Conservation (phyloP, 2,113 vertebrate genomes). For the Lepisosteus oculatus region DNA sequence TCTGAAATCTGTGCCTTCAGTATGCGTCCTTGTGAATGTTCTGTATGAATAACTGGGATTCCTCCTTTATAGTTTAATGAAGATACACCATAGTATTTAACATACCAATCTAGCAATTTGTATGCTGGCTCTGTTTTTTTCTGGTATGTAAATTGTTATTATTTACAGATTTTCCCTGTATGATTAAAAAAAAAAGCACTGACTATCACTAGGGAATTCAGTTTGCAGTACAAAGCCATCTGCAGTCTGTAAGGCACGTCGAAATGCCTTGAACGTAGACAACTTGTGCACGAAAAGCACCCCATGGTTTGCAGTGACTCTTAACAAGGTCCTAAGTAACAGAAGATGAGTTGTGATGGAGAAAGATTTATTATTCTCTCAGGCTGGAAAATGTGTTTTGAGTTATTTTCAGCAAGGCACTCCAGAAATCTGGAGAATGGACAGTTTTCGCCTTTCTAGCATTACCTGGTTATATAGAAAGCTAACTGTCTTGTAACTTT, state of each 20-base stretch:
- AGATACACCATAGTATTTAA: conserved; percentile 61
- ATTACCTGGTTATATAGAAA: too few species aligned
- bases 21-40: conserved; percentile 19
- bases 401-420: conserved; percentile 32
- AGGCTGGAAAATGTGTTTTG: conserved; percentile 65
- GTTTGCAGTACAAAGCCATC: conserved; percentile 21
- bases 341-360: conserved; percentile 62
- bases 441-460: too few species aligned
- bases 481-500: too few species aligned
- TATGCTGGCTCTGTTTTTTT: conserved; percentile 49
- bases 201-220: conserved; percentile 51
- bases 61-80: conserved; percentile 68
- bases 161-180: conserved; percentile 62
- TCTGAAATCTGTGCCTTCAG: too few species aligned
- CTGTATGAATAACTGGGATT: conserved; percentile 54
- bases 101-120: conserved; percentile 57
- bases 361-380: conserved; percentile 20
- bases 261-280: conserved; percentile 31
- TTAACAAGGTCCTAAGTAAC: conserved; percentile 66
- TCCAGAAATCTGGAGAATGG: too few species aligned
- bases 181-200: conserved; percentile 53
- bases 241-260: conserved; percentile 43
- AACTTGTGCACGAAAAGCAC: conserved; percentile 56
- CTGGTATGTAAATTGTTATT: conserved; percentile 63
- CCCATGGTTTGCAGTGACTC: conserved; percentile 63